phyloP scores from a whole-genome alignment of 2,888 invertebrate genomes.

The Archips crataeganus region DNA sequence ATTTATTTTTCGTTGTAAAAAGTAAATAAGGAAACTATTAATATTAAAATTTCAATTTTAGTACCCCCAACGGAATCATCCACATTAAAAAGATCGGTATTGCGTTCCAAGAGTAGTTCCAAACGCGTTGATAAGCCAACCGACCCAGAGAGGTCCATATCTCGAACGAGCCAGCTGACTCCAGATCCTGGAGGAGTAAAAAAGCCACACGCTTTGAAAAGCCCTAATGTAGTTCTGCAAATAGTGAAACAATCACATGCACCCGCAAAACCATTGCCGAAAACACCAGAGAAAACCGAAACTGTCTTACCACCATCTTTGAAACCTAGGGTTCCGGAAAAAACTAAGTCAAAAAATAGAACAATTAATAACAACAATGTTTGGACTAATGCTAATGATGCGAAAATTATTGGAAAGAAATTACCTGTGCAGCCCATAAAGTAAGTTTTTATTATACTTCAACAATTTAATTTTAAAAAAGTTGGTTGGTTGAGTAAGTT shows the following conservation, averaged over 20 bases:
- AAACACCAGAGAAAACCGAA: slow-evolving; percentile 52
- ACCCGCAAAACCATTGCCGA: slow-evolving; percentile 54
- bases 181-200: slow-evolving; percentile 61
- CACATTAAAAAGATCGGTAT: slow-evolving; percentile 59
- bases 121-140: slow-evolving; percentile 59
- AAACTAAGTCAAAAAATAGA: slow-evolving; percentile 66
- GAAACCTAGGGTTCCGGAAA: slow-evolving; percentile 64
- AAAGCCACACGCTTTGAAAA: slow-evolving; percentile 62
- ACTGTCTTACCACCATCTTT: slow-evolving; percentile 71
- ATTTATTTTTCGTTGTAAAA: neutral
- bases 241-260: slow-evolving; percentile 73
- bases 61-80: slow-evolving; percentile 57
- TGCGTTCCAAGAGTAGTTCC: slow-evolving; percentile 58
- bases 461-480: neutral
- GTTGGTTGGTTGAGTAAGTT: slow-evolving; percentile 55
- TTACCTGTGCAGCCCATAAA: slow-evolving; percentile 58
- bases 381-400: slow-evolving; percentile 72
- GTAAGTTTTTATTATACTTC: slow-evolving; percentile 56
- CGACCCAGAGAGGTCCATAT: slow-evolving; percentile 66
- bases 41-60: slow-evolving; percentile 46
- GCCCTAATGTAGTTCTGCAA: slow-evolving; percentile 70
- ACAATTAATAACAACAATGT: slow-evolving; percentile 80
- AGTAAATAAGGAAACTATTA: neutral
- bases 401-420: slow-evolving; percentile 58
- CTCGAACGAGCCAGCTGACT: slow-evolving; percentile 58